Percentiles rank a stretch among this genome's conserved stretches.
Evolutionary conservation across 1,140 invertebrate species (phyloP).

Genomic region (Drosophila kurseongensis): DNA sequence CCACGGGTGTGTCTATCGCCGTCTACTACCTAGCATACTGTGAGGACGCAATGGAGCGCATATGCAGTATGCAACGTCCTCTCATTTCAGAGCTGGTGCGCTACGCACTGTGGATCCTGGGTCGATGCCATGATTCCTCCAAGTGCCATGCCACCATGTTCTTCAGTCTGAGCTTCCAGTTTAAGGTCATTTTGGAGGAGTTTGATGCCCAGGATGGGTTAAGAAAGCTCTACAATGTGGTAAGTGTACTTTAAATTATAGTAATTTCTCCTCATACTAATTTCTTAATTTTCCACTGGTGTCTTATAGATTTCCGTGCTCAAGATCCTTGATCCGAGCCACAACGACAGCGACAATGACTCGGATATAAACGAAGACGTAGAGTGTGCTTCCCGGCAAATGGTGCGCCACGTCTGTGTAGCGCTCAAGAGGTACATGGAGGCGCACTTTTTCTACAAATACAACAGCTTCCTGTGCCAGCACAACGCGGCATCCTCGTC

Average conservation of each 20-base stretch:
- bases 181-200: slow-evolving; percentile 95
- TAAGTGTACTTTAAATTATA: slow-evolving; percentile 83
- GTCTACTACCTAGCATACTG: slow-evolving; percentile 98
- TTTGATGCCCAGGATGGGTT: slow-evolving; percentile 97
- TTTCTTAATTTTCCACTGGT: not conserved
- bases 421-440: slow-evolving; percentile 97
- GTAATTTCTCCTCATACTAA: not conserved
- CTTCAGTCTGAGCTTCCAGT: slow-evolving; percentile 96
- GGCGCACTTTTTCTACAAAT: slow-evolving; percentile 94
- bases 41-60: slow-evolving; percentile 98
- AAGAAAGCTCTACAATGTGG: slow-evolving; percentile 96
- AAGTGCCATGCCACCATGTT: slow-evolving; percentile 99
- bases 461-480: slow-evolving; percentile 90
- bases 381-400: slow-evolving; percentile 96
- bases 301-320: slow-evolving; percentile 90
- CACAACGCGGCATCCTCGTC: slow-evolving; percentile 64
- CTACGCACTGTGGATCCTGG: slow-evolving; percentile 96
- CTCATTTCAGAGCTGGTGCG: slow-evolving; percentile 92
- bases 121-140: slow-evolving; percentile 98
- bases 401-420: slow-evolving; percentile 95
- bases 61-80: slow-evolving; percentile 93
- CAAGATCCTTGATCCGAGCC: slow-evolving; percentile 86
- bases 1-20: slow-evolving; percentile 97
- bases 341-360: slow-evolving; percentile 89
- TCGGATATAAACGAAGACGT: slow-evolving; percentile 93